Conservation (phyloP, 2,113 vertebrate species). For the Tonatia bakeri region DNA sequence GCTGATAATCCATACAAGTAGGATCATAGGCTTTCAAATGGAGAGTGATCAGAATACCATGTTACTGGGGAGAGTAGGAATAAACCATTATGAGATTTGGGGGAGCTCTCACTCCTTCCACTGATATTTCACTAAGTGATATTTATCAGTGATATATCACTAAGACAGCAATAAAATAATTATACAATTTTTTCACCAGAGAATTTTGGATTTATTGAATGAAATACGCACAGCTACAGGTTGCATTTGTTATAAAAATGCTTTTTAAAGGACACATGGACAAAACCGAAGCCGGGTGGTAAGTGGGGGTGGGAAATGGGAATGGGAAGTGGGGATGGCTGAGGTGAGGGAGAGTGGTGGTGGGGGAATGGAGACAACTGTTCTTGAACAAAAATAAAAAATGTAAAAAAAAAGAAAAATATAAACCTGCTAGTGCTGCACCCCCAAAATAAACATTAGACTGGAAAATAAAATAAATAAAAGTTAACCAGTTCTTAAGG, state of each 20-base stretch:
- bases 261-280: neutral
- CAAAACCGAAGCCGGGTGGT: no score
- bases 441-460: no score
- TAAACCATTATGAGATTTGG: neutral
- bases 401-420: no score
- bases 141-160: no score
- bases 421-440: no score
- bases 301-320: no score
- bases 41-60: neutral
- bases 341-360: no score
- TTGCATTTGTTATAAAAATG: neutral
- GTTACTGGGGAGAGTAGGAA: neutral
- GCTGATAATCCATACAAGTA: neutral
- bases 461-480: neutral
- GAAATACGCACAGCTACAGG: neutral
- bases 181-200: neutral
- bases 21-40: neutral
- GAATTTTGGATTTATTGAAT: neutral
- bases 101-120: neutral
- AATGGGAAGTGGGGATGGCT: no score
- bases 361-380: no score
- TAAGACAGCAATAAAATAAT: neutral
- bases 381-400: no score
- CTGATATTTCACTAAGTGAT: neutral
- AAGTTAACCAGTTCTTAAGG: neutral